Evolutionary conservation across 2,888 invertebrate species (phyloP).

Genomic region (Campaea margaritaria): DNA sequence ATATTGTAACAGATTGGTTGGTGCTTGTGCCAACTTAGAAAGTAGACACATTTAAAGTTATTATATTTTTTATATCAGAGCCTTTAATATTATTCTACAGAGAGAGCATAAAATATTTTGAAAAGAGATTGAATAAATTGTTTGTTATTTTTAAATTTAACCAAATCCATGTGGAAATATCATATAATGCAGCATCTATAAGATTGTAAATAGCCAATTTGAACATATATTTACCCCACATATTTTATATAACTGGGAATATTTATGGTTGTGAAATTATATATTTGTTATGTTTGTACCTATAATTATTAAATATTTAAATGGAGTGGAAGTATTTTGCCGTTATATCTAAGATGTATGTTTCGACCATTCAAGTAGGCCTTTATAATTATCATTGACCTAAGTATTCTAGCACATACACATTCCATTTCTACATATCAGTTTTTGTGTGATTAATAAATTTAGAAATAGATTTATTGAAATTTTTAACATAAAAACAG

Average conservation of each 20-base stretch:
- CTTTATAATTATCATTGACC: neutral
- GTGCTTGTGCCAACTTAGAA: too few relatives aligned
- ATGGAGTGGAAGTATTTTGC: constrained; percentile 16
- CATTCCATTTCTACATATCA: constrained; percentile 30
- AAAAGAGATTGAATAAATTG: too few relatives aligned
- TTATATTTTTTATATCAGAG: too few relatives aligned
- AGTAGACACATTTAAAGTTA: too few relatives aligned
- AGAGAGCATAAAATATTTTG: too few relatives aligned
- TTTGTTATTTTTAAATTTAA: too few relatives aligned
- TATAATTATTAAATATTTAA: too few relatives aligned
- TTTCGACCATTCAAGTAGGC: neutral
- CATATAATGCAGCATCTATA: neutral
- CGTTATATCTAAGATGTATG: neutral
- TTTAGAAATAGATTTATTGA: constrained; percentile 33
- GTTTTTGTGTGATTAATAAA: constrained; percentile 21
- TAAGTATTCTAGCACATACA: constrained; percentile 15
- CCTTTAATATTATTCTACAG: too few relatives aligned
- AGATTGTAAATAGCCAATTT: constrained; percentile 14
- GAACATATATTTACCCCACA: constrained; percentile 4
- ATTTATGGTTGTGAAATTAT: constrained; percentile 21
- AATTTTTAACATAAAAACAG: constrained; percentile 4
- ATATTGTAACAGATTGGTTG: too few relatives aligned
- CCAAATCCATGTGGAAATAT: neutral
- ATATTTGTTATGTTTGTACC: neutral
- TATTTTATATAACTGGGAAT: constrained; percentile 14